These are phyloP conservation scores for Trichogramma evanescens DNA, from an alignment of 2,888 invertebrate genomes.

Conservation along the genomic window DNA sequence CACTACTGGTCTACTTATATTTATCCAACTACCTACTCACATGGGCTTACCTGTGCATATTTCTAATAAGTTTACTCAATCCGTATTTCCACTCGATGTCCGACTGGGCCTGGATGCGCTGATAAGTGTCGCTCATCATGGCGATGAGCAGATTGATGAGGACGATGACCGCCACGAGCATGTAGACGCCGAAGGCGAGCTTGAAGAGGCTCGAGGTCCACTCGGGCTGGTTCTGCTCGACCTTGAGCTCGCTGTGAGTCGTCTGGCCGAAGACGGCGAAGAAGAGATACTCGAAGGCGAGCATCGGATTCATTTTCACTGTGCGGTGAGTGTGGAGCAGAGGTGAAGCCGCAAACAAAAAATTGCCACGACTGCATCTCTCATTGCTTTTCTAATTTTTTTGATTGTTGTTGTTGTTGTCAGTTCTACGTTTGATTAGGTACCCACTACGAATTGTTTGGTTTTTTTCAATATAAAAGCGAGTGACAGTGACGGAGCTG, in stretches of 20 bases:
- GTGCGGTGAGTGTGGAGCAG: slow-evolving; percentile 27
- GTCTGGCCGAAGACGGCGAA: slow-evolving; percentile 96
- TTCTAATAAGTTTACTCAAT: slow-evolving; percentile 66
- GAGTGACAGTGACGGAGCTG: no score
- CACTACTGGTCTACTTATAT: no score
- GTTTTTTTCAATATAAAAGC: no score
- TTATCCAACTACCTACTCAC: no score
- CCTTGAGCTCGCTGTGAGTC: slow-evolving; percentile 75
- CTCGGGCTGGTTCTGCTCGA: slow-evolving; percentile 64
- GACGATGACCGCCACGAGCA: slow-evolving; percentile 96
- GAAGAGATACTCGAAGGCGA: slow-evolving; percentile 95
- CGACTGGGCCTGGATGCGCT: slow-evolving; percentile 90
- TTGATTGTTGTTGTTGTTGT: no score
- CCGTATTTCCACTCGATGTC: slow-evolving; percentile 78
- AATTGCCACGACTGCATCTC: no score
- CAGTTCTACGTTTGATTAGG: no score
- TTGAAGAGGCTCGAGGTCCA: slow-evolving; percentile 85
- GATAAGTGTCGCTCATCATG: slow-evolving; percentile 99
- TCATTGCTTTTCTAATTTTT: no score
- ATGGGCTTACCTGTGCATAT: slow-evolving; percentile 59
- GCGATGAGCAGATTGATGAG: slow-evolving; percentile 98
- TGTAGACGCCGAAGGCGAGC: slow-evolving; percentile 91
- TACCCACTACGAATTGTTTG: no score
- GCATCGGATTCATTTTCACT: slow-evolving; percentile 80
- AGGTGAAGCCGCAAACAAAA: no score